Percentiles rank a stretch among this genome's conserved stretches.
These are phyloP conservation scores for Cataglyphis hispanica DNA, from an alignment of 1,140 invertebrate species.

Conservation along the genomic window DNA sequence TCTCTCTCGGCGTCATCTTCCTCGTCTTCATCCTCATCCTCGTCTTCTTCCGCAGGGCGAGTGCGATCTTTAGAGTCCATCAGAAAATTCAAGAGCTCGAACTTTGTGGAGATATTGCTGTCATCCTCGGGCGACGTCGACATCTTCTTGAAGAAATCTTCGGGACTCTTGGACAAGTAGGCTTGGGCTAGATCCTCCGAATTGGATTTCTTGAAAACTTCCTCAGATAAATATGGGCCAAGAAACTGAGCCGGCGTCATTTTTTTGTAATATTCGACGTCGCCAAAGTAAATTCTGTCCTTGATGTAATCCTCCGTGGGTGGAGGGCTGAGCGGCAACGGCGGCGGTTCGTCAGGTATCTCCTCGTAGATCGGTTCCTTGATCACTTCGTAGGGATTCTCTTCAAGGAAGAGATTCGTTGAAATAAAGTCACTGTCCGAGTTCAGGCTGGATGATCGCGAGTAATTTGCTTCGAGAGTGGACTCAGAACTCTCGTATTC, in stretches of 20 bases:
- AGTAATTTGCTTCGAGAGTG: conserved; percentile 80
- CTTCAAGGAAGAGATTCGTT: conserved; percentile 86
- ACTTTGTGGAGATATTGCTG: conserved; percentile 90
- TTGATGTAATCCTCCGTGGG: conserved; percentile 85
- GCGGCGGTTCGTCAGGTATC: conserved; percentile 92
- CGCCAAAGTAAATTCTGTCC: conserved; percentile 86
- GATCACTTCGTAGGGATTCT: conserved; percentile 93
- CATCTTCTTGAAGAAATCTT: conserved; percentile 81
- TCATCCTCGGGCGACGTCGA: conserved; percentile 72
- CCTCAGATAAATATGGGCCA: conserved; percentile 93
- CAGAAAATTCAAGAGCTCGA: conserved; percentile 95
- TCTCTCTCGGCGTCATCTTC: conserved; percentile 84
- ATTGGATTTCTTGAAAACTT: conserved; percentile 89
- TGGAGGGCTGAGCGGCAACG: conserved; percentile 91
- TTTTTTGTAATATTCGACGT: conserved; percentile 85
- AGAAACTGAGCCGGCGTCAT: conserved; percentile 91
- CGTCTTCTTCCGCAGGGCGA: conserved; percentile 86
- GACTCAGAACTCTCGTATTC: conserved; percentile 81
- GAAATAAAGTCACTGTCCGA: conserved; percentile 82
- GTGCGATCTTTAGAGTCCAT: conserved; percentile 90
- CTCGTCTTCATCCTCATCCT: conserved; percentile 79
- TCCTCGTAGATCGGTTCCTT: conserved; percentile 96
- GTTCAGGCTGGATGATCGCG: conserved; percentile 83
- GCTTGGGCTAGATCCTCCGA: conserved; percentile 71
- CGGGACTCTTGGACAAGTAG: conserved; percentile 79